Conservation (phyloP, 2,113 vertebrate genomes). For the Oriolus oriolus region DNA sequence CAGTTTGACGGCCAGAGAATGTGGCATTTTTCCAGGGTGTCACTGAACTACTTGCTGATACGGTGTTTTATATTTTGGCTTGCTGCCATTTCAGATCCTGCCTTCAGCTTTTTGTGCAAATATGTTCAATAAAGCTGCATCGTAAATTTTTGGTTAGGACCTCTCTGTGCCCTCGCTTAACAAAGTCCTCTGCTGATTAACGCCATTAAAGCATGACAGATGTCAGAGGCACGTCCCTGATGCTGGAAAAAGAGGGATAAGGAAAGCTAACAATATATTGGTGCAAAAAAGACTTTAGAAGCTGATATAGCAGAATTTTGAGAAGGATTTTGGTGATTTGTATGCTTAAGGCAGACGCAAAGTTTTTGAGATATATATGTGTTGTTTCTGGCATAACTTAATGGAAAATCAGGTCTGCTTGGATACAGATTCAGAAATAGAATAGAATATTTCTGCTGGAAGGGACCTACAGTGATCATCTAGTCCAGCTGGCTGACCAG, state of each 20-base stretch:
- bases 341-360: neutral
- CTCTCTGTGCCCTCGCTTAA: neutral
- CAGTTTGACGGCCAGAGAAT: neutral
- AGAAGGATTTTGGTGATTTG: neutral
- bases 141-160: neutral
- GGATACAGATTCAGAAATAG: neutral
- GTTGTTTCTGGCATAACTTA: neutral
- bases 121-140: neutral
- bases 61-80: constrained; percentile 14
- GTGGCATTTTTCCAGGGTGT: constrained; percentile 22
- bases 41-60: constrained; percentile 22
- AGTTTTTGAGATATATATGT: neutral
- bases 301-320: neutral
- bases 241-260: neutral
- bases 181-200: neutral
- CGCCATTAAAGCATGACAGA: neutral
- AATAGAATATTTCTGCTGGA: neutral
- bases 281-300: neutral
- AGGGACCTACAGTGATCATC: neutral
- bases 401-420: neutral
- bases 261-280: neutral
- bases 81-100: constrained; percentile 23
- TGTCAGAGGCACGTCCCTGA: neutral
- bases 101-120: neutral
- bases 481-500: neutral